These are phyloP conservation scores for Pollachius pollachius DNA, from an alignment of 2,113 vertebrate genomes.

Conservation along the genomic window DNA sequence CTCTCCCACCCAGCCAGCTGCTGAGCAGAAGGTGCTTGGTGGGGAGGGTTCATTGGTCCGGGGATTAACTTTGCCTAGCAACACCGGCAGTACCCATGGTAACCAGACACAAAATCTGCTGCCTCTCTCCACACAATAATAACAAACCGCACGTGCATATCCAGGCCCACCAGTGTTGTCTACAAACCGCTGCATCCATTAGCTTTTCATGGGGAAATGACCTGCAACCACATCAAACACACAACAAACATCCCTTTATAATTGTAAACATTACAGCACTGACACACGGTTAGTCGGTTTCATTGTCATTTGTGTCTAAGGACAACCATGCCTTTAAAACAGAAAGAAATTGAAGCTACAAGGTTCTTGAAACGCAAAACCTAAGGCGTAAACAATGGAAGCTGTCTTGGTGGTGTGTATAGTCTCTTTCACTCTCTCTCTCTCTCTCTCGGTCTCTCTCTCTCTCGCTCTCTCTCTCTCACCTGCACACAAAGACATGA, in stretches of 20 bases:
- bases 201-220: not conserved
- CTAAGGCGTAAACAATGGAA: not conserved
- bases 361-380: not conserved
- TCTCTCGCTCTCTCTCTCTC: not conserved
- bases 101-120: slow-evolving; percentile 71
- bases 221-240: slow-evolving; percentile 6
- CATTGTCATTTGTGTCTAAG: too few relatives aligned
- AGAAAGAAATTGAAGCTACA: slow-evolving; percentile 10
- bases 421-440: not conserved
- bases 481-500: not conserved
- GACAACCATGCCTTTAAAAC: too few relatives aligned
- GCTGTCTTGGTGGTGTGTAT: not conserved
- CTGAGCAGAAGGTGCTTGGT: slow-evolving; percentile 69
- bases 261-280: too few relatives aligned
- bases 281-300: too few relatives aligned
- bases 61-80: slow-evolving; percentile 77
- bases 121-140: slow-evolving; percentile 43
- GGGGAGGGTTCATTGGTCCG: slow-evolving; percentile 70
- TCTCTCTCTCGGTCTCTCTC: not conserved
- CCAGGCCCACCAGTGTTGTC: too few relatives aligned
- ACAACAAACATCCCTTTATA: too few relatives aligned
- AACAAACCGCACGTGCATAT: slow-evolving; percentile 52
- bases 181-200: not conserved
- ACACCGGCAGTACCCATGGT: slow-evolving; percentile 68
- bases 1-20: slow-evolving; percentile 61